Percentiles rank a stretch among this genome's conserved stretches.
phyloP scores from a whole-genome alignment of 2,797 vertebrate species.

The Macroramphosus scolopax region DNA sequence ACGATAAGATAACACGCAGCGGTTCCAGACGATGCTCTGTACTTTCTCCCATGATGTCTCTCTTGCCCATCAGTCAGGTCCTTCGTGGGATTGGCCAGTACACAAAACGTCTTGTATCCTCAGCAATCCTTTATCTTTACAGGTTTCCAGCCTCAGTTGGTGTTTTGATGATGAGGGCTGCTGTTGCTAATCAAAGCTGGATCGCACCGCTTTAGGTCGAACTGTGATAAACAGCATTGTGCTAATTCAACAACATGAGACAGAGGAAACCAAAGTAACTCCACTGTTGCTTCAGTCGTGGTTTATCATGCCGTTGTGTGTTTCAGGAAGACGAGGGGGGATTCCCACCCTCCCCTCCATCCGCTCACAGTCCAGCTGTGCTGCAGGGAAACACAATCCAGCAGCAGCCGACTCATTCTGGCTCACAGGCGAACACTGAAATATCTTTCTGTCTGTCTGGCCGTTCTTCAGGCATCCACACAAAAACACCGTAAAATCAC shows the following conservation, averaged over 20 bases:
- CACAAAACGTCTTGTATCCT: no score
- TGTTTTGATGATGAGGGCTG: no score
- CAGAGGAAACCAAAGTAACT: no score
- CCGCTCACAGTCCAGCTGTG: conserved; percentile 64
- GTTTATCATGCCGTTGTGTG: conserved; percentile 24
- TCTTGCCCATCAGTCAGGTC: no score
- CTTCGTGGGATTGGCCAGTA: no score
- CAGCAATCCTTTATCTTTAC: no score
- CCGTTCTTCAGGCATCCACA: conserved; percentile 33
- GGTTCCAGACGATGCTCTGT: no score
- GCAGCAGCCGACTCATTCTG: conserved; percentile 38
- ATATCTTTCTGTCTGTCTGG: conserved; percentile 49
- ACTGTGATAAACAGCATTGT: neutral
- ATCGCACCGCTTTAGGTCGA: no score
- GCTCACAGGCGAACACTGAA: conserved; percentile 51
- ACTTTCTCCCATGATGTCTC: no score
- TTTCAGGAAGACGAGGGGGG: conserved; percentile 23
- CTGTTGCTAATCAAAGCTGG: no score
- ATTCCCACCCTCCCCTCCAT: conserved; percentile 33
- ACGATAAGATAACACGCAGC: no score
- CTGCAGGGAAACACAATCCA: conserved; percentile 60
- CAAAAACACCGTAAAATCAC: conserved; percentile 42
- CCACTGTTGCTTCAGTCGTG: conserved; percentile 5
- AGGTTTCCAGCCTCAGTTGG: no score
- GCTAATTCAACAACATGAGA: neutral